These are phyloP conservation scores for Gasteruption jaculator DNA, from an alignment of 2,888 invertebrate species.

Conservation along the genomic window DNA sequence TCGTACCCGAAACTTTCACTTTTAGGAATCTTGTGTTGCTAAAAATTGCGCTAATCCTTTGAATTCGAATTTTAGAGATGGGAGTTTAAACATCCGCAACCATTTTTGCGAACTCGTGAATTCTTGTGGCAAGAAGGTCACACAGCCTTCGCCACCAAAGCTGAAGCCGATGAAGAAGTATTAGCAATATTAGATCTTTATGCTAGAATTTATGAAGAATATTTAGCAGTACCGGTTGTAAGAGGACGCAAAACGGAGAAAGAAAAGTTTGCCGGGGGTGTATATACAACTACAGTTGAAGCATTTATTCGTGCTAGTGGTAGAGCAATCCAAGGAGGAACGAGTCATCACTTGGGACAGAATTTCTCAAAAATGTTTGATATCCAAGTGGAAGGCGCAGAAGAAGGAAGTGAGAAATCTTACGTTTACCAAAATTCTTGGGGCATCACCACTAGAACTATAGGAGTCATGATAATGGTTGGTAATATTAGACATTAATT, in stretches of 20 bases:
- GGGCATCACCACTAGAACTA: slow-evolving; percentile 96
- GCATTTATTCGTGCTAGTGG: slow-evolving; percentile 93
- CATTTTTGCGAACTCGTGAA: slow-evolving; percentile 95
- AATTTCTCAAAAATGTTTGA: slow-evolving; percentile 99
- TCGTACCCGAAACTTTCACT: no score
- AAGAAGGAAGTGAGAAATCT: slow-evolving; percentile 74
- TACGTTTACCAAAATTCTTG: slow-evolving; percentile 97
- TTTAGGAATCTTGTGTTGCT: no score
- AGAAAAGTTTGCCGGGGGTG: slow-evolving; percentile 98
- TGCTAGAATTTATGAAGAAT: slow-evolving; percentile 82
- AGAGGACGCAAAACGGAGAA: slow-evolving; percentile 95
- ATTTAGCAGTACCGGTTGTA: slow-evolving; percentile 93
- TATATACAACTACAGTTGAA: slow-evolving; percentile 96
- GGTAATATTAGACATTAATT: no score
- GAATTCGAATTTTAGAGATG: slow-evolving; percentile 88
- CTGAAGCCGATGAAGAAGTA: slow-evolving; percentile 90
- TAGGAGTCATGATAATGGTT: slow-evolving; percentile 81
- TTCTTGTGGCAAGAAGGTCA: slow-evolving; percentile 99
- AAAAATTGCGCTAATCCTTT: no score
- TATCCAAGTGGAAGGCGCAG: slow-evolving; percentile 90
- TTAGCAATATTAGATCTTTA: slow-evolving; percentile 80
- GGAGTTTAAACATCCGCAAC: slow-evolving; percentile 99
- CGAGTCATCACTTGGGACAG: slow-evolving; percentile 97
- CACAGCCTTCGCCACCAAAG: slow-evolving; percentile 80
- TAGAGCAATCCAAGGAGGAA: slow-evolving; percentile 92